Conservation (phyloP, 2,888 invertebrate genomes). For the Linnaemya vulpina region DNA sequence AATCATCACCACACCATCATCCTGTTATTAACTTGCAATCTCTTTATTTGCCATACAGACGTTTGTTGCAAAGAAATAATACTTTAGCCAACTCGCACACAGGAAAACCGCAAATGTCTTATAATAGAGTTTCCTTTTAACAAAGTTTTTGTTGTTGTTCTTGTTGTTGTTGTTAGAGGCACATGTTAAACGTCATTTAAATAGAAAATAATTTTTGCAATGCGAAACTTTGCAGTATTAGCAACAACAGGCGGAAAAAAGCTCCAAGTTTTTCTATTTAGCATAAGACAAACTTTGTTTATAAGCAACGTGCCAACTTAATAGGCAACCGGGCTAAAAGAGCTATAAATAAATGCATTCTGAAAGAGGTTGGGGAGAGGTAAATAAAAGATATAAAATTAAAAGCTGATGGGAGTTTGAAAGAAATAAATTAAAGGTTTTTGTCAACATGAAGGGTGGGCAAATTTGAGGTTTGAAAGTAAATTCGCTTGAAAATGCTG, state of each 20-base stretch:
- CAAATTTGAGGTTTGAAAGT: too few relatives aligned
- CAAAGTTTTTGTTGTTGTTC: constrained; percentile 50
- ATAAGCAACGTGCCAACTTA: constrained; percentile 69
- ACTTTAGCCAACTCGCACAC: constrained; percentile 22
- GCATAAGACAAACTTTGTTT: constrained; percentile 67
- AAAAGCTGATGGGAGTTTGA: background rate
- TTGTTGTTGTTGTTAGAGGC: constrained; percentile 61
- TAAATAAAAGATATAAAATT: background rate
- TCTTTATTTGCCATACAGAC: constrained; percentile 55
- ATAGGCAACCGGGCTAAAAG: constrained; percentile 51
- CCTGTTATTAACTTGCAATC: constrained; percentile 71
- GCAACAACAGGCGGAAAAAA: constrained; percentile 23
- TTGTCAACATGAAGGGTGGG: too few relatives aligned
- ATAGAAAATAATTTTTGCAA: constrained; percentile 69
- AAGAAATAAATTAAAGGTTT: background rate
- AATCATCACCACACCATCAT: constrained; percentile 66
- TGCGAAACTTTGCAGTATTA: constrained; percentile 71
- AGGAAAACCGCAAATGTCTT: constrained; percentile 71
- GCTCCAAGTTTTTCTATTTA: constrained; percentile 70
- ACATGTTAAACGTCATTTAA: constrained; percentile 72
- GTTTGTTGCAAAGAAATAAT: constrained; percentile 34
- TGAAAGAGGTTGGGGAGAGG: background rate
- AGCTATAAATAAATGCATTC: constrained; percentile 32
- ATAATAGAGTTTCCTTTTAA: constrained; percentile 68
- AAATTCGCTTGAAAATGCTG: too few relatives aligned